Evolutionary conservation across 2,888 invertebrate genomes (phyloP), one percentile per base, ranked within the genome.

Genomic region (Mactromeris polynyma): DNA sequence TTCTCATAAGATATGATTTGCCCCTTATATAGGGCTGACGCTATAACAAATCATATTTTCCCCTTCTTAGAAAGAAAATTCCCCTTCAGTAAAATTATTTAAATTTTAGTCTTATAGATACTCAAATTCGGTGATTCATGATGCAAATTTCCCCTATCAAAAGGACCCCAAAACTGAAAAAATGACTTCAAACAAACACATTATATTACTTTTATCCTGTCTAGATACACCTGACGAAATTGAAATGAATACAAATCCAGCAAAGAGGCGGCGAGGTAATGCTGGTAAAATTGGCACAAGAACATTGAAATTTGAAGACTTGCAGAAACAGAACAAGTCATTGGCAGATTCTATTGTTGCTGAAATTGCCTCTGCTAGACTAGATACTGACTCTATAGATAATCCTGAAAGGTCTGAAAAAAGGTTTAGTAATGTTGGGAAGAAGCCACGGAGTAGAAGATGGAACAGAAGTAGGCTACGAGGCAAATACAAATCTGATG

Each of bases 311-410:
- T 89, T 83, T 81, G 80, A 86, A 38, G 83, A 86, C n/a, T 78
- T 86, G 4, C 4, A 81, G 2, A 80, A 46, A 46, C 54, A 83
- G 73, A 89, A 86, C 38, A 89, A 86, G 69, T 40, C 86, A 6
- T 36, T 90, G 38, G 88, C 85, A 64, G 90, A 88, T 40, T 46
- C 58, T 40, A 86, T 90, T 33, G 73, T 42, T 14, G 78, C 79
- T 17, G 81, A 69, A 40, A 86, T 90, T 36, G 79, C 46, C 14
- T 90, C 83, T 26, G 87, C 82, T 58, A 86, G 86, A 36, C 73
- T 73, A 73, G 58, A 85, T 31, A 81, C 46, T 40, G 36, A 80
- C 54, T 26, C n/a, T 58, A 64, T 33, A 46, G 64, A n/a, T 36
- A 38, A 51, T 40, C 7, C 81, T 46, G n/a, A 51, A 78, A 78